Percentiles rank a stretch among this genome's conserved stretches.
Conservation (phyloP, 2,888 invertebrate genomes). For the Liopterus haemorrhoidalis region DNA sequence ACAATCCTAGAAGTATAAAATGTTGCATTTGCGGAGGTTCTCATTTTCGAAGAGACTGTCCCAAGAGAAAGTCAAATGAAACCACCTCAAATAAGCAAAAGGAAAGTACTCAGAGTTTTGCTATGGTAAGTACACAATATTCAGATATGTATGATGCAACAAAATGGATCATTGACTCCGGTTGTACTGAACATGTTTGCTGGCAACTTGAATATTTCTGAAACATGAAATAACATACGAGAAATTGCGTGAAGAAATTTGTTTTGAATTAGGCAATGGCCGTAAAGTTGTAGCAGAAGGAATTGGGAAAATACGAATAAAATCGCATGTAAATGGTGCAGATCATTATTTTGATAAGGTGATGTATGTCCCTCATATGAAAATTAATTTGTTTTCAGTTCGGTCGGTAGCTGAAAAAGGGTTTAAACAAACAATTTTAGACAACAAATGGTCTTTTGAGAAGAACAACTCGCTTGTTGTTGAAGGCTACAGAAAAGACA, state of each 20-base stretch:
- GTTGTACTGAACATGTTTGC: conserved; percentile 23
- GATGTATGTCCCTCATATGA: conserved; percentile 22
- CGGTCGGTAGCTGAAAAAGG: conserved; percentile 16
- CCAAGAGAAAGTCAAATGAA: too few relatives aligned
- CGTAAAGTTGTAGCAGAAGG: conserved; percentile 16
- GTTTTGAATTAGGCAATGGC: conserved; percentile 17
- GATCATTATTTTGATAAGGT: conserved; percentile 20
- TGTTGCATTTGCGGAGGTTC: too few relatives aligned
- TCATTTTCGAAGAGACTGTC: too few relatives aligned
- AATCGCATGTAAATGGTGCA: conserved; percentile 15
- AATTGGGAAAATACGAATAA: conserved; percentile 12
- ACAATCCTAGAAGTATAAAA: too few relatives aligned
- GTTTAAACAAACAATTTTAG: conserved; percentile 17
- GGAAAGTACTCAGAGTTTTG: too few relatives aligned
- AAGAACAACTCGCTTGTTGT: conserved; percentile 5
- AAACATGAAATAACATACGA: too few relatives aligned
- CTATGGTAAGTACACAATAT: too few relatives aligned
- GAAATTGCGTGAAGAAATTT: conserved; percentile 9
- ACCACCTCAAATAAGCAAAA: too few relatives aligned
- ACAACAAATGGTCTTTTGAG: background rate
- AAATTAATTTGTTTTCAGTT: conserved; percentile 21
- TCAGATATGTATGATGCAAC: too few relatives aligned
- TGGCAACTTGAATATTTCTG: conserved; percentile 17
- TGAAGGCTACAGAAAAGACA: background rate
- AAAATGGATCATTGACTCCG: conserved; percentile 19